phyloP scores from a whole-genome alignment of 2,797 vertebrate genomes.

The Gymnothorax javanicus region DNA sequence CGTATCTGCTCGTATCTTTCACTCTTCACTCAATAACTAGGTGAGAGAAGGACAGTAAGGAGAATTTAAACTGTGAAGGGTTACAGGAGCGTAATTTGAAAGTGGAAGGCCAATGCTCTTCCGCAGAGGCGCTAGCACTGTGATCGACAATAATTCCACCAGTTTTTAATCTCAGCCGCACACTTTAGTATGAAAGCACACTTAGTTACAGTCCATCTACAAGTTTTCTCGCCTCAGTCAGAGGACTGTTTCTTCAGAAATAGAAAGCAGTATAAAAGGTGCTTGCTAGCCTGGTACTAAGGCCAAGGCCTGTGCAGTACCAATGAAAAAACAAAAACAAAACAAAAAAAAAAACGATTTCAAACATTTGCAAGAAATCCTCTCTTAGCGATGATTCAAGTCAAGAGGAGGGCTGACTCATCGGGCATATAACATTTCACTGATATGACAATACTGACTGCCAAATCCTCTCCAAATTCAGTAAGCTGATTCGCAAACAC shows the following conservation, averaged over 20 bases:
- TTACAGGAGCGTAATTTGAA: not conserved
- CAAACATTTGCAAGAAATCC: not conserved
- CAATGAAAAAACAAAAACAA: too few relatives aligned
- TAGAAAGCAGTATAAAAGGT: not conserved
- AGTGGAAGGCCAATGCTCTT: not conserved
- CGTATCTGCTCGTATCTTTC: not conserved
- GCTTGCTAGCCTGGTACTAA: not conserved
- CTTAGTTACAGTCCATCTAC: not conserved
- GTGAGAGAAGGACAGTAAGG: not conserved
- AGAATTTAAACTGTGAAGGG: not conserved
- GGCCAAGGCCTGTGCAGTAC: not conserved
- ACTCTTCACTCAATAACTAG: not conserved
- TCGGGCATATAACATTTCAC: not conserved
- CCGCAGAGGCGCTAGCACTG: not conserved
- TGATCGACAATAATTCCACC: not conserved
- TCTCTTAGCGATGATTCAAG: not conserved
- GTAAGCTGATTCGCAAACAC: not conserved
- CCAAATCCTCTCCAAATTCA: not conserved
- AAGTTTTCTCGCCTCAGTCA: not conserved
- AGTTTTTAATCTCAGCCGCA: not conserved
- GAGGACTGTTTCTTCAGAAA: not conserved
- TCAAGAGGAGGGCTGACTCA: not conserved
- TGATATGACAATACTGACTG: not conserved
- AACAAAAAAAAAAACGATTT: not conserved
- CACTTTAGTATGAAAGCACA: not conserved